Conservation (phyloP, 2,113 vertebrate species). For the Malurus melanocephalus region DNA sequence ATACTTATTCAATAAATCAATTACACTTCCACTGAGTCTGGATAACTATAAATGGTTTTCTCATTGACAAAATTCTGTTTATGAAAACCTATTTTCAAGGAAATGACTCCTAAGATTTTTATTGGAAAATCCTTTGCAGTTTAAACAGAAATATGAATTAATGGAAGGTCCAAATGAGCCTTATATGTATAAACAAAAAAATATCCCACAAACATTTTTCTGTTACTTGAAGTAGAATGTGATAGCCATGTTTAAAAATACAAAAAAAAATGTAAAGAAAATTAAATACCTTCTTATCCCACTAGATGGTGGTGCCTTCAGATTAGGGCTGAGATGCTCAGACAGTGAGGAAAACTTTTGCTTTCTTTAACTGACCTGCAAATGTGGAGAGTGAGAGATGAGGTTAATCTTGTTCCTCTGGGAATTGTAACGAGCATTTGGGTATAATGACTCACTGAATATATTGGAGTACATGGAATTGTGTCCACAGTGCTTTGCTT, state of each 20-base stretch:
- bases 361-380: conserved; percentile 15
- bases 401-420: neutral
- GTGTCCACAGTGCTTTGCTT: neutral
- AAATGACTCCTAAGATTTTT: neutral
- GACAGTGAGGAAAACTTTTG: conserved; percentile 13
- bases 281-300: conserved; percentile 56
- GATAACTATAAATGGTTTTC: conserved; percentile 6
- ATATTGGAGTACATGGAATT: neutral
- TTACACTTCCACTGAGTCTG: neutral
- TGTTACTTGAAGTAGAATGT: neutral
- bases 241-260: neutral
- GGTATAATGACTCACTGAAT: neutral
- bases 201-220: neutral
- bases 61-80: conserved; percentile 40
- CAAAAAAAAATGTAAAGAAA: neutral
- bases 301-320: conserved; percentile 67
- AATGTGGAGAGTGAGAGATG: neutral
- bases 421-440: neutral
- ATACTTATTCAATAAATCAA: conserved; percentile 38
- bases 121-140: conserved; percentile 20
- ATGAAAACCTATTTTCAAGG: conserved; percentile 20
- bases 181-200: neutral
- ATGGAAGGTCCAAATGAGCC: neutral
- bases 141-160: neutral
- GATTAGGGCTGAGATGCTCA: conserved; percentile 32